Percentiles rank a stretch among this genome's conserved stretches.
Conservation (phyloP, 2,113 vertebrate species). For the Amphilophus citrinellus region DNA sequence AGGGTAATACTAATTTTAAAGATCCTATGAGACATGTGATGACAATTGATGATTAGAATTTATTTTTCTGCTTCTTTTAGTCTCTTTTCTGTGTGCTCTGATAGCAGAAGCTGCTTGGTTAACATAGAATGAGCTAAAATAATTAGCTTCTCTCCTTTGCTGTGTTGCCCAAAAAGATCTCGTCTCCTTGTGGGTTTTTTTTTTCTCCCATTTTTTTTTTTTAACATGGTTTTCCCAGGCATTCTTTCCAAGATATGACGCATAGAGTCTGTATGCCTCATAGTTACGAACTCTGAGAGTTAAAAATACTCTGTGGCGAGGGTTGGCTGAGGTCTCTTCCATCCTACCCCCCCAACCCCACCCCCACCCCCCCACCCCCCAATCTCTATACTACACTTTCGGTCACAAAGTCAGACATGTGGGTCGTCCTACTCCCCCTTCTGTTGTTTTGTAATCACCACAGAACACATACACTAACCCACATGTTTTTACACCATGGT, state of each 20-base stretch:
- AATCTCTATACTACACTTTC: not conserved
- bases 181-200: constrained; percentile 14
- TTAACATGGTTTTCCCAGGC: constrained; percentile 75
- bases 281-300: constrained; percentile 37
- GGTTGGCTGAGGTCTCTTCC: constrained; percentile 60
- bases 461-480: constrained; percentile 31
- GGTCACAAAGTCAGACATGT: constrained; percentile 34
- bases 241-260: constrained; percentile 78
- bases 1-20: not conserved
- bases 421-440: not conserved
- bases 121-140: not conserved
- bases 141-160: constrained; percentile 32
- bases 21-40: not conserved
- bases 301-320: constrained; percentile 70
- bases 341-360: not conserved
- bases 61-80: not conserved
- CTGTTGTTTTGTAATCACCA: constrained; percentile 24
- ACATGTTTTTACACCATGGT: constrained; percentile 28
- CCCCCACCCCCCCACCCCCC: not conserved
- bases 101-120: not conserved
- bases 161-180: constrained; percentile 53
- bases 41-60: not conserved
- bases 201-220: constrained; percentile 20
- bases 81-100: constrained; percentile 8
- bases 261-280: constrained; percentile 62